Base-by-base conservation (phyloP, 2,113 vertebrate genomes). In the Hydropotes inermis region DNA sequence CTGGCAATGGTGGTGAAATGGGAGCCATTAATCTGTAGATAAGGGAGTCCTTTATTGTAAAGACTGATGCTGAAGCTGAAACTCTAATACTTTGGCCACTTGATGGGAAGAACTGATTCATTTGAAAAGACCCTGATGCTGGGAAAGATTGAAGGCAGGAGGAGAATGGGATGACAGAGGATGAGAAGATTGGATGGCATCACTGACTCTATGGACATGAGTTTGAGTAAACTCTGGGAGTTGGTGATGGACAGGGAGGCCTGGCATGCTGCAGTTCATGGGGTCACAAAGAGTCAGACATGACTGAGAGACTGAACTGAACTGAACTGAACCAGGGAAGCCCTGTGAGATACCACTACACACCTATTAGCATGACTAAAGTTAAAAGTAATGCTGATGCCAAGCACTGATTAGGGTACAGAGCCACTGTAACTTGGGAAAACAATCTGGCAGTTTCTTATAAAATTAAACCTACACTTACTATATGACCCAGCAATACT, bases 301-400 rank as follows among this genome's bases (percentile, higher is more conserved):
- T 0, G 1, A 36, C 64, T 70, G 64, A 36, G 17, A 0, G 4
- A 70, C 0, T 70, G 64, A 70, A 36, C 64, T 36, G 17, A 70
- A 39, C n/a, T 70, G n/a, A 70, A 39, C n/a, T 36, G 67, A 70
- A 64, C 30, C 60, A 30, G 28, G 28, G 60, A 30, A 61, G 52
- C 52, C 52, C 52, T 19, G 28, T 30, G 60, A 30, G 28, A 5
- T 28, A 47, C 64, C 4, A 2, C 6, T 2, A 17, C 7, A 43
- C 13, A 50, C 5, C 21, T 58, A 19, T 17, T 17, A 43, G 27
- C 50, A 47, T 12, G 52, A 30, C 85, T 55, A 13, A 70, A 57
- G 13, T 86, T 2, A 74, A 94, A 58, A 55, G 57, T 11, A 60
- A 12, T 6, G 16, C 43, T 10, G 16, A 60, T 19, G 12, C 36